Evolutionary conservation across 2,888 invertebrate species (phyloP).

Genomic region (Drosophila robusta): DNA sequence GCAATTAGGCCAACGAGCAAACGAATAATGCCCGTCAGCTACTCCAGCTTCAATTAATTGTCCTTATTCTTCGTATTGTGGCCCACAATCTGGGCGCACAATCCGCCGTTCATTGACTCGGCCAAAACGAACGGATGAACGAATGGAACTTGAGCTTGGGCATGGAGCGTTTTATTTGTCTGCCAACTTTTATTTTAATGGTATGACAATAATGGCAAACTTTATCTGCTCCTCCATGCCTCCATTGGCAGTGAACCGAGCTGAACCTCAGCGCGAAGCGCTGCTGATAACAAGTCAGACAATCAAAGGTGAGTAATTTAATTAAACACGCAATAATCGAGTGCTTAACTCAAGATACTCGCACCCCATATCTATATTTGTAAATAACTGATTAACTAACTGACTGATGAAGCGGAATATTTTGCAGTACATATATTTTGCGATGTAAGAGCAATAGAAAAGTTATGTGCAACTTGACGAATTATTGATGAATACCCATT

Average conservation of each 20-base stretch:
- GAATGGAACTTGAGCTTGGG: neutral
- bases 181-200: constrained; percentile 33
- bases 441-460: no score
- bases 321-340: constrained; percentile 9
- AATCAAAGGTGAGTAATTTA: constrained; percentile 12
- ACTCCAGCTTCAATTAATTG: constrained; percentile 30
- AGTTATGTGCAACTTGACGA: no score
- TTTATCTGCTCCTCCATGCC: constrained; percentile 9
- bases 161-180: constrained; percentile 4
- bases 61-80: constrained; percentile 5
- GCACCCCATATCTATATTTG: no score
- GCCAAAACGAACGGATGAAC: neutral
- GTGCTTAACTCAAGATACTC: neutral
- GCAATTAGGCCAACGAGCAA: constrained; percentile 13
- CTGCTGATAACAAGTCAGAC: constrained; percentile 5
- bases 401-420: no score
- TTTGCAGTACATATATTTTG: no score
- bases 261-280: neutral
- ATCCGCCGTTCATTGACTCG: constrained; percentile 32
- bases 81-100: no score
- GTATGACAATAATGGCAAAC: constrained; percentile 17
- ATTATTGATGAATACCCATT: no score
- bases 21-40: neutral
- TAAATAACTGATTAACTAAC: neutral
- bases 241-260: constrained; percentile 1